A percentile compares a stretch with the other conserved stretches of the same genome.
Conservation (phyloP, 2,797 vertebrate genomes). For the Sciurus carolinensis region DNA sequence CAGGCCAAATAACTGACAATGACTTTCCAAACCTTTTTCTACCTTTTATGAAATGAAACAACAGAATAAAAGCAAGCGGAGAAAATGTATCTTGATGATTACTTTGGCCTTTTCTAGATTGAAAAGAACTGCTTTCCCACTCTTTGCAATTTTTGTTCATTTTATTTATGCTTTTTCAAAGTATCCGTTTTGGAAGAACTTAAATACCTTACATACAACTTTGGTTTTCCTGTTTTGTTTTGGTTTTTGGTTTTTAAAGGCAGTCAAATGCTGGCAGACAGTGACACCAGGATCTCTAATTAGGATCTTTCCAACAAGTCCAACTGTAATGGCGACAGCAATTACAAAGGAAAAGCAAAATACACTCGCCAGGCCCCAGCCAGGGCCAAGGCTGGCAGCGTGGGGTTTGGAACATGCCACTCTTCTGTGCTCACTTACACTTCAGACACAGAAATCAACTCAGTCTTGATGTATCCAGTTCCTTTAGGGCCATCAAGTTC, state of each 20-base stretch:
- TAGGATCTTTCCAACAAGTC: slow-evolving; percentile 55
- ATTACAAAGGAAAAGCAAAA: slow-evolving; percentile 52
- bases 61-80: slow-evolving; percentile 82
- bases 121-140: slow-evolving; percentile 83
- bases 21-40: slow-evolving; percentile 82
- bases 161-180: slow-evolving; percentile 84
- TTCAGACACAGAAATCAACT: slow-evolving; percentile 98
- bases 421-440: slow-evolving; percentile 92
- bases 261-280: slow-evolving; percentile 58
- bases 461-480: slow-evolving; percentile 96
- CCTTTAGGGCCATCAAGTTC: slow-evolving; percentile 92
- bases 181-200: slow-evolving; percentile 59
- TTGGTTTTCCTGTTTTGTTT: not conserved
- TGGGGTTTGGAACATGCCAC: slow-evolving; percentile 56
- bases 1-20: slow-evolving; percentile 83
- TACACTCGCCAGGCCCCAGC: slow-evolving; percentile 38
- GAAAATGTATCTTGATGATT: slow-evolving; percentile 70
- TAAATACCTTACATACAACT: slow-evolving; percentile 77
- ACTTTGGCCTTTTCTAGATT: slow-evolving; percentile 76
- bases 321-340: not conserved
- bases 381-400: slow-evolving; percentile 14
- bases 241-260: slow-evolving; percentile 24
- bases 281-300: slow-evolving; percentile 62
- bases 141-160: slow-evolving; percentile 79
- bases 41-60: slow-evolving; percentile 83